Evolutionary conservation across 2,797 vertebrate genomes (phyloP).

Genomic region (Molossus molossus): DNA sequence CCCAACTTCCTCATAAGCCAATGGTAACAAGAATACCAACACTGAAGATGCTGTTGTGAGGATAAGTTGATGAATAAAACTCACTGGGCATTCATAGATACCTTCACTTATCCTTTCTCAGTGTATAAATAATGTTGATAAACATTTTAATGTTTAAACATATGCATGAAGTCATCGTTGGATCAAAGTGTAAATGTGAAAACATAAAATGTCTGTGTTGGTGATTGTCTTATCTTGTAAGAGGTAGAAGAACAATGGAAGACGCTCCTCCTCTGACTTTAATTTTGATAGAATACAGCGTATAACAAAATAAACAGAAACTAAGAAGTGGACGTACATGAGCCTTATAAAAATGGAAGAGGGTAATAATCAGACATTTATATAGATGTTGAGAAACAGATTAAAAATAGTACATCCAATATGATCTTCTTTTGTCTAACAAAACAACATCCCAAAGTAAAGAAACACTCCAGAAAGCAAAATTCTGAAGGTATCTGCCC

Average conservation of each 20-base stretch:
- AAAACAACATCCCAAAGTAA: not conserved
- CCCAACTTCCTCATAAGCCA: not conserved
- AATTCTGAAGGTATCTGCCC: not conserved
- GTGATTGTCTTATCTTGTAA: not conserved
- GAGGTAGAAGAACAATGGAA: not conserved
- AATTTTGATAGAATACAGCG: not conserved
- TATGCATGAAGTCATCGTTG: not conserved
- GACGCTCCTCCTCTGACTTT: not conserved
- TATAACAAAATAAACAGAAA: not conserved
- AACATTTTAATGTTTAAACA: not conserved
- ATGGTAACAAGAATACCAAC: not conserved
- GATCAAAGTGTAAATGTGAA: not conserved
- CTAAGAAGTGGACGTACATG: not conserved
- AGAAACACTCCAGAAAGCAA: not conserved
- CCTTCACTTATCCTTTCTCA: not conserved
- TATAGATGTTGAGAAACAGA: not conserved
- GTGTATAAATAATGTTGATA: not conserved
- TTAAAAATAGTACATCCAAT: not conserved
- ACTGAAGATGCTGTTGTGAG: not conserved
- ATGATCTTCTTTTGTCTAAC: not conserved
- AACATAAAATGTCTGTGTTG: not conserved
- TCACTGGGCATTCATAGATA: not conserved
- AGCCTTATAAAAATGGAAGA: not conserved
- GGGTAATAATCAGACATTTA: not conserved
- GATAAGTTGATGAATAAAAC: not conserved